phyloP scores from a whole-genome alignment of 2,888 invertebrate species.

The Tachina fera region DNA sequence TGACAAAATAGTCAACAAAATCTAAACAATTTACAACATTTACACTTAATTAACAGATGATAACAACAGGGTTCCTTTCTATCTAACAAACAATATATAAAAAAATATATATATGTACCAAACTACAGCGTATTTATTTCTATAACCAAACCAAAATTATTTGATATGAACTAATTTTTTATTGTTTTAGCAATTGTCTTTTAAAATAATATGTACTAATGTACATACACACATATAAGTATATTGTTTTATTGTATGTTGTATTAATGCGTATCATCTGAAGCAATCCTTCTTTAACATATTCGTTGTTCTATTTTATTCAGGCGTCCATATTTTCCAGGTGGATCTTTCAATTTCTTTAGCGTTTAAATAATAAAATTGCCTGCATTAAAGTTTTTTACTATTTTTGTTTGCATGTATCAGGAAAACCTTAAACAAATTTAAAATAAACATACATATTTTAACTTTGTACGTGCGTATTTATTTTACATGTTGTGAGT shows the following conservation, averaged over 20 bases:
- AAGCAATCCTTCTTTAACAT: background rate
- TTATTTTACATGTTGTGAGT: background rate
- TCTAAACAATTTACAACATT: slow-evolving; percentile 43
- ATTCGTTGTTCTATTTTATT: slow-evolving; percentile 61
- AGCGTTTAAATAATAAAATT: background rate
- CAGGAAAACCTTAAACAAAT: slow-evolving; percentile 55
- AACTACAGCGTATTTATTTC: too few relatives aligned
- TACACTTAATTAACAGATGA: background rate
- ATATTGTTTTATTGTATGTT: too few relatives aligned
- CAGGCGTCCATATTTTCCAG: slow-evolving; percentile 65
- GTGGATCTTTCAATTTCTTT: background rate
- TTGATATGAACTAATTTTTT: too few relatives aligned
- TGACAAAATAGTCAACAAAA: slow-evolving; percentile 66
- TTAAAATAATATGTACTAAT: too few relatives aligned
- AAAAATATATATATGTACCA: too few relatives aligned
- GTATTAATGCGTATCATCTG: too few relatives aligned
- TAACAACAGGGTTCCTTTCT: background rate
- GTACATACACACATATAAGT: too few relatives aligned
- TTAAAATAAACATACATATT: background rate
- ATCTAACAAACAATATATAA: background rate
- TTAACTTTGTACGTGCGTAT: background rate
- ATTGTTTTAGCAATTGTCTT: too few relatives aligned
- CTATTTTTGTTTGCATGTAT: slow-evolving; percentile 3
- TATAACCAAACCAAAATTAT: too few relatives aligned
- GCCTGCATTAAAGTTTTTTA: background rate